Conservation (phyloP, 1,140 invertebrate genomes). For the Drosophila sechellia region DNA sequence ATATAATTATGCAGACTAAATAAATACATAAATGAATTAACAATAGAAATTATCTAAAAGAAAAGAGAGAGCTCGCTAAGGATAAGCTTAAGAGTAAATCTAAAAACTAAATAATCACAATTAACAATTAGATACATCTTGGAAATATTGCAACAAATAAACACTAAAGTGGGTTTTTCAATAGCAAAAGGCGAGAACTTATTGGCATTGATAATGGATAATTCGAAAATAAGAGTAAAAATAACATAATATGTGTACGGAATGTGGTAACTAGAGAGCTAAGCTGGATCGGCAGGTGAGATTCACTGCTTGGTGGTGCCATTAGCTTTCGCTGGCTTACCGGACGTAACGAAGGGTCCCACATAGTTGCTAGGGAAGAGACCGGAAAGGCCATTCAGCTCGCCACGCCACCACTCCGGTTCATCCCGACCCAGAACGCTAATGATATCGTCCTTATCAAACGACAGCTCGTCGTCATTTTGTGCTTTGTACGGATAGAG, state of each 20-base stretch:
- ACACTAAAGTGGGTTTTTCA: slow-evolving; percentile 43
- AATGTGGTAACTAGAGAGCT: slow-evolving; percentile 47
- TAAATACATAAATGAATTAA: slow-evolving; percentile 38
- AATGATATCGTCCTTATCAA: slow-evolving; percentile 97
- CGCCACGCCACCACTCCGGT: slow-evolving; percentile 98
- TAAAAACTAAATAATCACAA: slow-evolving; percentile 80
- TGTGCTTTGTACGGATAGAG: slow-evolving; percentile 96
- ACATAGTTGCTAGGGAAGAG: slow-evolving; percentile 98
- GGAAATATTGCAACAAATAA: slow-evolving; percentile 75
- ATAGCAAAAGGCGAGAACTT: slow-evolving; percentile 49
- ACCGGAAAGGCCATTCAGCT: slow-evolving; percentile 93
- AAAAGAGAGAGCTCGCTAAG: slow-evolving; percentile 14
- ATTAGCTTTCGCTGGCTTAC: slow-evolving; percentile 77
- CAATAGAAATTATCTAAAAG: slow-evolving; percentile 64
- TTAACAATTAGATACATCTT: slow-evolving; percentile 67
- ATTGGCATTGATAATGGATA: slow-evolving; percentile 33
- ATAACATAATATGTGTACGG: slow-evolving; percentile 31
- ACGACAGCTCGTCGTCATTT: slow-evolving; percentile 97
- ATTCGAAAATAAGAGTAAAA: slow-evolving; percentile 12
- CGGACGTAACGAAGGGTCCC: slow-evolving; percentile 83
- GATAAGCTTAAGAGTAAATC: slow-evolving; percentile 66
- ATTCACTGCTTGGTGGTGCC: slow-evolving; percentile 69
- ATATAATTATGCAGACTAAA: slow-evolving; percentile 35
- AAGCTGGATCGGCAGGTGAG: slow-evolving; percentile 57
- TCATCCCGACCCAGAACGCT: slow-evolving; percentile 96